Percentiles rank a stretch among this genome's conserved stretches.
Conservation (phyloP, 2,113 vertebrate species). For the Eurypyga helias region DNA sequence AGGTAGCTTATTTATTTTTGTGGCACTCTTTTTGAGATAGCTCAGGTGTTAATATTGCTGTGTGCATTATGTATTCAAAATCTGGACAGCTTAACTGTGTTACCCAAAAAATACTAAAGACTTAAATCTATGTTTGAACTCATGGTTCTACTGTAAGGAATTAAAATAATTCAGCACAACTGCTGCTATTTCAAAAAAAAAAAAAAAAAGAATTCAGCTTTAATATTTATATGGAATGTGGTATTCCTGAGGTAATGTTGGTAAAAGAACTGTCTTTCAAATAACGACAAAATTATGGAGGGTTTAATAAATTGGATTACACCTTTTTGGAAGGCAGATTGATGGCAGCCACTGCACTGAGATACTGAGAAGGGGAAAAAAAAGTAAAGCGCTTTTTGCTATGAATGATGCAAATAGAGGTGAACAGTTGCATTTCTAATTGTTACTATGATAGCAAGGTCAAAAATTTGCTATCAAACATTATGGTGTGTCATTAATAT, state of each 20-base stretch:
- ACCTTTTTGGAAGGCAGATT: not conserved
- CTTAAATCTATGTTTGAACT: not conserved
- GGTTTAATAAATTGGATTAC: not conserved
- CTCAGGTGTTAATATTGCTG: not conserved
- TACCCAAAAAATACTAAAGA: not conserved
- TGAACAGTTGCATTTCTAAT: not conserved
- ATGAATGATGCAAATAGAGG: not conserved
- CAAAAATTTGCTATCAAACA: not conserved
- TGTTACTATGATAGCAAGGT: not conserved
- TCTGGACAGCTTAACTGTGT: not conserved
- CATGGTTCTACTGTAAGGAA: not conserved
- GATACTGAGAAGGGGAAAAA: not conserved
- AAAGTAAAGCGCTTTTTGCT: not conserved
- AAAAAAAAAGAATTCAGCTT: not conserved
- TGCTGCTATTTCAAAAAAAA: not conserved
- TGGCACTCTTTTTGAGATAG: not conserved
- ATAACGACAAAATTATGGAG: not conserved
- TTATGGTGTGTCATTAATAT: not conserved
- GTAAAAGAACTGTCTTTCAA: not conserved
- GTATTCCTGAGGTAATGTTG: not conserved
- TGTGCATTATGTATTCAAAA: not conserved
- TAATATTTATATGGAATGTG: not conserved
- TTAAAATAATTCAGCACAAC: not conserved
- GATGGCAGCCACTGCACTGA: not conserved
- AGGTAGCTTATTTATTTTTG: not conserved